These are phyloP conservation scores for Diorhabda sublineata DNA, from an alignment of 1,140 invertebrate species.

Conservation along the genomic window DNA sequence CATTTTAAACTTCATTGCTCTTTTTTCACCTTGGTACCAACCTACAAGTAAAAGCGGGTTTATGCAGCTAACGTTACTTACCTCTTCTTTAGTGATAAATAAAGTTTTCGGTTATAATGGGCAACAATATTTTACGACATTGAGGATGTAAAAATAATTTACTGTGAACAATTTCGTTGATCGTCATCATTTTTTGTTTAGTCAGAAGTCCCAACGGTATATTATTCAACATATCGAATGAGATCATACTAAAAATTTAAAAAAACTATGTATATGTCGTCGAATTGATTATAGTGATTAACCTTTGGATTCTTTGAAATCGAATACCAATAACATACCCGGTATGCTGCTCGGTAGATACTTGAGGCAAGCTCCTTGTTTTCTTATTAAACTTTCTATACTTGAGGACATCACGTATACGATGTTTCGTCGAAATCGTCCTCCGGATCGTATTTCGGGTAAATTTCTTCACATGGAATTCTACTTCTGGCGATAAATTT, in stretches of 20 bases:
- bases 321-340: constrained; percentile 76
- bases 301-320: constrained; percentile 68
- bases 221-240: constrained; percentile 58
- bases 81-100: constrained; percentile 64
- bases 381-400: constrained; percentile 65
- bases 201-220: constrained; percentile 68
- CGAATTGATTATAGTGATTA: constrained; percentile 11
- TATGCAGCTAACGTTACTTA: constrained; percentile 45
- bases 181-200: no score
- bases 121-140: constrained; percentile 69
- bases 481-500: constrained; percentile 81
- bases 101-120: constrained; percentile 64
- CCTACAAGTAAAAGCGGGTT: background rate
- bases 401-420: constrained; percentile 62
- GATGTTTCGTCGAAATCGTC: constrained; percentile 73
- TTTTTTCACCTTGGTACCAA: no score
- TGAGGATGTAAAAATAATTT: constrained; percentile 66
- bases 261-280: background rate
- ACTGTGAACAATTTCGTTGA: constrained; percentile 80
- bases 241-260: constrained; percentile 49
- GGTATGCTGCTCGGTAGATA: constrained; percentile 79
- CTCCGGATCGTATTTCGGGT: constrained; percentile 57
- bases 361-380: constrained; percentile 84
- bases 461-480: constrained; percentile 67
- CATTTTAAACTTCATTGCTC: no score